Percentiles rank a stretch among this genome's conserved stretches.
phyloP scores from a whole-genome alignment of 2,797 vertebrate species.

The Notolepis coatsorum region DNA sequence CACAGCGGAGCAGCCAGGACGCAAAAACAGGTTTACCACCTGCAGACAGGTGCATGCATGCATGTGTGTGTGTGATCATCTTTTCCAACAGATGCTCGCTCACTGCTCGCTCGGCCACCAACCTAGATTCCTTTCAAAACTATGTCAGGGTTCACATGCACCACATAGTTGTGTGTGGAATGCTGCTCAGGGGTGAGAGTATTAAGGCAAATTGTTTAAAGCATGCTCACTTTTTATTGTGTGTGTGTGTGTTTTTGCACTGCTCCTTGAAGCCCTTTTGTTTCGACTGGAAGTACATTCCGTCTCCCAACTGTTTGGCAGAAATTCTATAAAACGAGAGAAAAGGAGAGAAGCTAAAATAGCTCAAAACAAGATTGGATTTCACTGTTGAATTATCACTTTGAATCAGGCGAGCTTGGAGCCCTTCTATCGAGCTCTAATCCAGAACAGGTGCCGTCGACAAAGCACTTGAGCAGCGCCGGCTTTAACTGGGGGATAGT shows the following conservation, averaged over 20 bases:
- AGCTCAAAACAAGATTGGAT: slow-evolving; percentile 27
- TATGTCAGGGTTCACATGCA: slow-evolving; percentile 40
- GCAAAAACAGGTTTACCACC: slow-evolving; percentile 39
- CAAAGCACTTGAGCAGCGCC: slow-evolving; percentile 34
- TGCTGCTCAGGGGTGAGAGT: neutral
- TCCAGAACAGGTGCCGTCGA: slow-evolving; percentile 62
- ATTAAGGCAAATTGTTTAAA: neutral
- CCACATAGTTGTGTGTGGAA: neutral
- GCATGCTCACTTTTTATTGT: neutral
- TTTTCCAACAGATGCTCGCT: slow-evolving; percentile 1
- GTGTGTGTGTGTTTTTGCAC: neutral
- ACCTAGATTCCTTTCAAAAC: slow-evolving; percentile 43
- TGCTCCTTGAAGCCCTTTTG: neutral
- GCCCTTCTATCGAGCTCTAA: slow-evolving; percentile 51
- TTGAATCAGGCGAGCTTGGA: slow-evolving; percentile 51
- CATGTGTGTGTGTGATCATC: neutral
- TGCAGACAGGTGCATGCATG: slow-evolving; percentile 2
- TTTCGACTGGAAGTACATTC: slow-evolving; percentile 20
- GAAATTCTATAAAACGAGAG: slow-evolving; percentile 10
- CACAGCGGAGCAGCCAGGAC: neutral
- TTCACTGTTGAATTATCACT: slow-evolving; percentile 42
- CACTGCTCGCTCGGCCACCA: neutral
- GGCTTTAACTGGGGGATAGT: slow-evolving; percentile 30
- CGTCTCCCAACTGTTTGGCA: neutral
- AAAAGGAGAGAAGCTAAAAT: slow-evolving; percentile 22